Conservation (phyloP, 2,797 vertebrate species). For the Chanos chanos region DNA sequence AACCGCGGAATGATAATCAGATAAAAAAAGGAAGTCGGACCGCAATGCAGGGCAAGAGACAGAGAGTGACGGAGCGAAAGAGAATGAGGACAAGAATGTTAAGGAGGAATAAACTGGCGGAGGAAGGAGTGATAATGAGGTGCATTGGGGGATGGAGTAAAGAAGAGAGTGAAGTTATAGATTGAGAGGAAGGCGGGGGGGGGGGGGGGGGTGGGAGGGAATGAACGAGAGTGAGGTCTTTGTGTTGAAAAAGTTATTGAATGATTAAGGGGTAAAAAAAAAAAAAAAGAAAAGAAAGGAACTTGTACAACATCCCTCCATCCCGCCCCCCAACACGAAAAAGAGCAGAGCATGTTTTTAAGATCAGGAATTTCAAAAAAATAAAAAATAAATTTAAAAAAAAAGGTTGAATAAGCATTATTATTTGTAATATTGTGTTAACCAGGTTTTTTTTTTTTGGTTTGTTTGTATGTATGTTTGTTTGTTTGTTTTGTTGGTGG, state of each 20-base stretch:
- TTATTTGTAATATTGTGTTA: conserved; percentile 41
- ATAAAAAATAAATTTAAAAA: too few species aligned
- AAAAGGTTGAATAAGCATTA: conserved; percentile 6
- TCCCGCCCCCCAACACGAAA: too few species aligned
- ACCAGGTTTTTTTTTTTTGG: conserved; percentile 27
- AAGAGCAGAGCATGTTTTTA: too few species aligned
- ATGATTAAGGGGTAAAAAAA: neutral
- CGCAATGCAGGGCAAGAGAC: neutral
- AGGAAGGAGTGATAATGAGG: neutral
- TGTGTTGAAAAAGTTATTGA: too few species aligned
- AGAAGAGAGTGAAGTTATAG: neutral
- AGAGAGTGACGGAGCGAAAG: neutral
- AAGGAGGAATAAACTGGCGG: neutral
- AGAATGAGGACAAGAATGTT: neutral
- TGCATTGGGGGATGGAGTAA: too few species aligned
- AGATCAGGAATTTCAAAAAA: too few species aligned
- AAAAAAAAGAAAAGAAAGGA: neutral
- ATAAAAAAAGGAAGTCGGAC: neutral
- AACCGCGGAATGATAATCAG: neutral
- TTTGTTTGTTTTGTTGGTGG: conserved; percentile 13
- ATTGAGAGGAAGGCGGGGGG: neutral
- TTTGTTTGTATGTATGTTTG: neutral
- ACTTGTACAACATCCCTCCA: neutral
- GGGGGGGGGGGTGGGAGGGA: neutral
- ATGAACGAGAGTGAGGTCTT: neutral